These are phyloP conservation scores for Phyllopteryx taeniolatus DNA, from an alignment of 2,113 vertebrate species.

Conservation along the genomic window DNA sequence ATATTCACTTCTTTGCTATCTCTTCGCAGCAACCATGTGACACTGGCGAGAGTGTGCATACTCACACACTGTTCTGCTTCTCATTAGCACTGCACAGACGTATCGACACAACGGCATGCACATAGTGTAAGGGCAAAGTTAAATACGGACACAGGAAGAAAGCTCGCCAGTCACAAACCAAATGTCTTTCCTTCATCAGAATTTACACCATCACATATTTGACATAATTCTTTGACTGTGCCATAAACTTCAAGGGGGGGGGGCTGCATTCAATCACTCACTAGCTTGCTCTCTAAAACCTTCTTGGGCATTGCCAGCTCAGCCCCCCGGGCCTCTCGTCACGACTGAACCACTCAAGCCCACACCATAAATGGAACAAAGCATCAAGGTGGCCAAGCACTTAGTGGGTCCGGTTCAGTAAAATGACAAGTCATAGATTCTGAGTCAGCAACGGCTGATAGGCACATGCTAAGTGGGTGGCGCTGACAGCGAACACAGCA, in stretches of 20 bases:
- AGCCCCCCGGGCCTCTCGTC: constrained; percentile 33
- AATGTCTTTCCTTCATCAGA: constrained; percentile 42
- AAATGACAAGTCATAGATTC: constrained; percentile 43
- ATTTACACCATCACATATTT: constrained; percentile 23
- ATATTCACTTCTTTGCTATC: constrained; percentile 56
- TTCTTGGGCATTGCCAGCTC: constrained; percentile 29
- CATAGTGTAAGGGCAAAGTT: background rate
- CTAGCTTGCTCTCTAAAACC: constrained; percentile 31
- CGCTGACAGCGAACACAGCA: constrained; percentile 53
- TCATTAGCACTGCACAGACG: constrained; percentile 46
- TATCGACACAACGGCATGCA: constrained; percentile 19
- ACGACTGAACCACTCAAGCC: constrained; percentile 44
- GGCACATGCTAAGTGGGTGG: constrained; percentile 49
- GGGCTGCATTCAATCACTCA: constrained; percentile 51
- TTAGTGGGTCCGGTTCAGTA: constrained; percentile 21
- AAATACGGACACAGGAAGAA: constrained; percentile 3
- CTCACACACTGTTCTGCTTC: constrained; percentile 39
- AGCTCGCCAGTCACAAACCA: constrained; percentile 8
- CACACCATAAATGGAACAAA: constrained; percentile 40
- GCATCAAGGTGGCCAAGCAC: constrained; percentile 43
- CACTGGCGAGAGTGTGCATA: constrained; percentile 40
- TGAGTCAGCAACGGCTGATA: constrained; percentile 31
- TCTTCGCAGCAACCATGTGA: constrained; percentile 53
- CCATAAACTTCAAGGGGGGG: constrained; percentile 38
- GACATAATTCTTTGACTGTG: constrained; percentile 36